Base-by-base conservation (phyloP, 64 coral and sea anemone genomes). In the Pachyseris speciosa region DNA sequence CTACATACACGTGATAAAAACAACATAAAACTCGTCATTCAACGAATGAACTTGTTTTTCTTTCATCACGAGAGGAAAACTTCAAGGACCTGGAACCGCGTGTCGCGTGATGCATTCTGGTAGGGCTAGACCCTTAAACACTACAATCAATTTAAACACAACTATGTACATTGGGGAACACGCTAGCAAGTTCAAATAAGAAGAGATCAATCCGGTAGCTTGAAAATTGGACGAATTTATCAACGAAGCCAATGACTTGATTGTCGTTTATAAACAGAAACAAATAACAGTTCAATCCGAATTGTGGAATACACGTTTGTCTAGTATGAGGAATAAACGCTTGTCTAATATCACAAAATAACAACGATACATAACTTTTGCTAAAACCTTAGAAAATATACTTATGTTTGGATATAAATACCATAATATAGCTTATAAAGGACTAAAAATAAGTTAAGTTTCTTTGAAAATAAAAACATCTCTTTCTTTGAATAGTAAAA, bases 361-460 rank as follows among this genome's bases (percentile, higher is more conserved):
- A 78, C 17, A 37, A 52, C 34, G 20, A 55, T 78, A 57, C 4
- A 37, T 3, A 53, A 37, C 12, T 50, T 57, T 36, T 17, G 37
- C 28, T 36, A 13, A 79, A 30, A 41, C 41, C 24, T 74, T 26
- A 67, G 28, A 79, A 79, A 79, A 79, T 57, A 79, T 79, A 53
- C 28, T 57, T 79, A 53, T 79, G 12, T 22, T 57, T 29, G 29
- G 47, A 37, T 79, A 79, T 79, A 79, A 79, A 57, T 79, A 79
- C 49, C 26, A 49, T 58, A 37, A 57, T 31, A 37, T 32, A 31
- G 28, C 5, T 30, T 8, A 28, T 50, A 17, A 57, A 36, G 31
- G 75, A 79, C 32, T 47, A 75, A 34, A 79, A 58, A 79, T 79
- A 79, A 76, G n/a, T 17, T 79, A 57, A 79, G 75, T 55, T 79